Percentiles rank a stretch among this genome's conserved stretches.
phyloP scores from a whole-genome alignment of 2,113 vertebrate genomes.

The Candoia aspera region DNA sequence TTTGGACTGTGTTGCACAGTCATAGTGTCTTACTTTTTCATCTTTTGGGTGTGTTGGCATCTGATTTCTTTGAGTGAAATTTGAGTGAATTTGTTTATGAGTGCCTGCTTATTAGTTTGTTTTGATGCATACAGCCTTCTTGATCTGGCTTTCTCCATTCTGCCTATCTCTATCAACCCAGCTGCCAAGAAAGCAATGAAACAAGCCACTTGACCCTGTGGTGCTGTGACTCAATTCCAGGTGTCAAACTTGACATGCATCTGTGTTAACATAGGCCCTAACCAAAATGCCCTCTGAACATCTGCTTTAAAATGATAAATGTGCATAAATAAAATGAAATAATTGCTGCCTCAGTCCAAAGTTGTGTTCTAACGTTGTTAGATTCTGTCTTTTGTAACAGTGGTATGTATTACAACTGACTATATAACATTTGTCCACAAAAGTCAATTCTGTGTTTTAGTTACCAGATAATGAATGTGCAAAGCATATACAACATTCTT shows the following conservation, averaged over 20 bases:
- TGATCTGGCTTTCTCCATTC: background rate
- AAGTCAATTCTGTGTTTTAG: background rate
- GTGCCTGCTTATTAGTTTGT: background rate
- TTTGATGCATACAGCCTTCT: background rate
- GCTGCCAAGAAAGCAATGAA: background rate
- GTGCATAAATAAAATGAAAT: background rate
- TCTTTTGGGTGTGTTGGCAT: background rate
- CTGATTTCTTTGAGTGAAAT: background rate
- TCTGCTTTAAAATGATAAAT: background rate
- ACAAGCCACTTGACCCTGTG: background rate
- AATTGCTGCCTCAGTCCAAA: background rate
- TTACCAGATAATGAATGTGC: background rate
- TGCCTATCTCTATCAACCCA: background rate
- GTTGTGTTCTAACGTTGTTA: background rate
- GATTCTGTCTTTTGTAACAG: background rate
- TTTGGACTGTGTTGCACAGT: background rate
- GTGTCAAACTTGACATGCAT: background rate
- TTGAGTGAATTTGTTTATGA: background rate
- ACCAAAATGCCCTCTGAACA: background rate
- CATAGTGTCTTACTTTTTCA: background rate
- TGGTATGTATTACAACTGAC: background rate
- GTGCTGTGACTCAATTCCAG: background rate
- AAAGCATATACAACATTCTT: background rate
- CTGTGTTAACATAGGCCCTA: background rate
- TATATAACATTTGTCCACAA: background rate